These are phyloP conservation scores for Balearica regulorum DNA, from an alignment of 2,797 vertebrate genomes.

Conservation along the genomic window DNA sequence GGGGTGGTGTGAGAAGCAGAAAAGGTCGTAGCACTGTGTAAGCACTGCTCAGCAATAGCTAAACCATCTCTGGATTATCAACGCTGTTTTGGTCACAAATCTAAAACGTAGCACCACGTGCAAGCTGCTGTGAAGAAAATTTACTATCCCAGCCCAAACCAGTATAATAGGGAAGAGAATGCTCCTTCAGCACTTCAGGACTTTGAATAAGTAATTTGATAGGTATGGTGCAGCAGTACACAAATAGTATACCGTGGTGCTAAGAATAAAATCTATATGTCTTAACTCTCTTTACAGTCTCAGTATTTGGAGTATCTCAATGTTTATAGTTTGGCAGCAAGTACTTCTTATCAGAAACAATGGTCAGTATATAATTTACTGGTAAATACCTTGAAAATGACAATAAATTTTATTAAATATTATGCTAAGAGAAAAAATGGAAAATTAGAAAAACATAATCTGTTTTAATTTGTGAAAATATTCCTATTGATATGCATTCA, in stretches of 20 bases:
- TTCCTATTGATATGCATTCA: rapidly evolving
- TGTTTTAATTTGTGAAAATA: not conserved
- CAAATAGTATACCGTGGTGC: not conserved
- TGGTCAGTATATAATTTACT: not conserved
- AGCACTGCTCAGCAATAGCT: not conserved
- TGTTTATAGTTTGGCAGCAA: not conserved
- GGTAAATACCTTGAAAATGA: not conserved
- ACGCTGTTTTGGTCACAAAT: not conserved
- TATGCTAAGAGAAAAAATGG: not conserved
- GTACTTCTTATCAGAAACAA: not conserved
- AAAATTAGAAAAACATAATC: not conserved
- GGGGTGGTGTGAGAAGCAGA: not conserved
- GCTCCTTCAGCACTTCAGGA: not conserved
- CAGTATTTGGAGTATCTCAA: not conserved
- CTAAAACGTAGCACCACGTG: rapidly evolving
- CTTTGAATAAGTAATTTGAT: not conserved
- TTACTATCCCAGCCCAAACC: not conserved
- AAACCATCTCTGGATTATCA: not conserved
- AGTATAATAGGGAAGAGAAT: not conserved
- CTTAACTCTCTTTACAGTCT: not conserved
- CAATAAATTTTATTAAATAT: not conserved
- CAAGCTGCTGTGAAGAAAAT: not conserved
- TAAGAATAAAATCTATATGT: not conserved
- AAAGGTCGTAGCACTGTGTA: not conserved
- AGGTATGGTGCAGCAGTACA: not conserved